Evolutionary conservation across 2,888 invertebrate species (phyloP).

Genomic region (Rhimphoctona megacephalus): DNA sequence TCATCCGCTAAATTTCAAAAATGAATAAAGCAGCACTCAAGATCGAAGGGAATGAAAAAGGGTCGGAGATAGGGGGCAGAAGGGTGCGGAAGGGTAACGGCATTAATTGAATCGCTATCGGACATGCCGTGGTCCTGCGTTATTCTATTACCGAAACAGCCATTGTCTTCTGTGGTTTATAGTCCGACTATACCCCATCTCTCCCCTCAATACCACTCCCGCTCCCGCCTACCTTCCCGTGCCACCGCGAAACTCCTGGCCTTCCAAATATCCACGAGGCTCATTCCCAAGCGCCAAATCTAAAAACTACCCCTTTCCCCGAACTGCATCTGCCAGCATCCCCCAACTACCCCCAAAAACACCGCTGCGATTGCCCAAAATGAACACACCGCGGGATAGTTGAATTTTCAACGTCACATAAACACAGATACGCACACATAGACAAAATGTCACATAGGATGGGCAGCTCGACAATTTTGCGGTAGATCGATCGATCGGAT

Average conservation of each 20-base stretch:
- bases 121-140: constrained; percentile 80
- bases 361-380: constrained; percentile 62
- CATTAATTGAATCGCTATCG: constrained; percentile 83
- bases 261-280: constrained; percentile 58
- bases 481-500: constrained; percentile 68
- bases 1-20: neutral
- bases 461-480: constrained; percentile 66
- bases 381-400: constrained; percentile 64
- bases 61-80: neutral
- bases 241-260: neutral
- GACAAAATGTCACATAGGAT: neutral
- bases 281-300: constrained; percentile 48
- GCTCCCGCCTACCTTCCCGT: neutral
- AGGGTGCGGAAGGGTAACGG: constrained; percentile 76
- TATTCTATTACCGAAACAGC: constrained; percentile 83
- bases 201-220: constrained; percentile 35
- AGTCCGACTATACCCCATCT: constrained; percentile 73
- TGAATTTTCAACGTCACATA: constrained; percentile 67
- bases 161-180: constrained; percentile 82
- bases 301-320: constrained; percentile 26
- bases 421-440: constrained; percentile 9
- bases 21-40: neutral
- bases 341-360: constrained; percentile 32
- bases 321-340: neutral
- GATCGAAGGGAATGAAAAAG: constrained; percentile 37